A percentile compares a stretch with the other conserved stretches of the same genome.
Evolutionary conservation across 2,888 invertebrate genomes (phyloP).

Genomic region (Caenorhabditis auriculariae): DNA sequence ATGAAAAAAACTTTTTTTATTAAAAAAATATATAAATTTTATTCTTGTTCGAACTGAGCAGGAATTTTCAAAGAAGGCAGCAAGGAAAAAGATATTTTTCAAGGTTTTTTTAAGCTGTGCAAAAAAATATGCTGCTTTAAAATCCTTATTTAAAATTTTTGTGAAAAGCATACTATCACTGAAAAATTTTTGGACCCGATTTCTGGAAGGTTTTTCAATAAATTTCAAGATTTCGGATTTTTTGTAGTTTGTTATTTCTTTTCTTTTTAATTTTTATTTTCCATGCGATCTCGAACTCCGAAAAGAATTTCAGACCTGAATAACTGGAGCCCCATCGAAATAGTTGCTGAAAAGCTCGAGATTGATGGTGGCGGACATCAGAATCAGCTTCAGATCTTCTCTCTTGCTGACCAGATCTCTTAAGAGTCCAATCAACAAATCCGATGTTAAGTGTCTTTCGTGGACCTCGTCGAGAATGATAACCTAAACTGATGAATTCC

Average conservation of each 20-base stretch:
- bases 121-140: too few relatives aligned
- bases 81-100: not conserved
- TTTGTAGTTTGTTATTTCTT: too few relatives aligned
- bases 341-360: conserved; percentile 87
- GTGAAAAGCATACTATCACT: too few relatives aligned
- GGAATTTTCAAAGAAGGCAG: not conserved
- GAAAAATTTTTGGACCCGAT: too few relatives aligned
- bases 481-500: conserved; percentile 69
- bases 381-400: conserved; percentile 78
- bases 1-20: too few relatives aligned
- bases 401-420: conserved; percentile 76
- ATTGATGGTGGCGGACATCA: conserved; percentile 99
- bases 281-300: too few relatives aligned
- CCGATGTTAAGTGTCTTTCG: conserved; percentile 90
- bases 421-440: conserved; percentile 87
- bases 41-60: not conserved
- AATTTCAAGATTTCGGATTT: too few relatives aligned
- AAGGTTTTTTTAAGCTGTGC: not conserved
- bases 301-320: too few relatives aligned
- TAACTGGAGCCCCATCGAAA: conserved; percentile 82
- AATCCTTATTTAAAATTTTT: too few relatives aligned
- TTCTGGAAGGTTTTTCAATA: too few relatives aligned
- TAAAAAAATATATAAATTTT: conserved; percentile 1
- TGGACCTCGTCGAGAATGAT: conserved; percentile 96
- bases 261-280: too few relatives aligned